These are phyloP conservation scores for Danio albolineatus DNA, from an alignment of 2,797 vertebrate genomes.

Conservation along the genomic window DNA sequence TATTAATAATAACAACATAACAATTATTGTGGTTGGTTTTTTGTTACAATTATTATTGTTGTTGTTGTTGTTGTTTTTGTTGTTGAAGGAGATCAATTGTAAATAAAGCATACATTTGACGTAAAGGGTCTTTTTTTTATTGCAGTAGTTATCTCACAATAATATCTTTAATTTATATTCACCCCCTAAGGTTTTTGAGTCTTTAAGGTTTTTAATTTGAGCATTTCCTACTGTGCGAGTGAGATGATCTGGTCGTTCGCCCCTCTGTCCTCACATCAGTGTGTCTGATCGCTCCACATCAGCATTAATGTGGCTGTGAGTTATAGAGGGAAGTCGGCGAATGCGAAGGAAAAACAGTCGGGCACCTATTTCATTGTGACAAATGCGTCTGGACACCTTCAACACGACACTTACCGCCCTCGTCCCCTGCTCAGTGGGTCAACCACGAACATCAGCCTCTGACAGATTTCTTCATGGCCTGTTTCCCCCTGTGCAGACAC, in stretches of 20 bases:
- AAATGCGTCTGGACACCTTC: constrained; percentile 63
- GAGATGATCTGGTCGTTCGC: background rate
- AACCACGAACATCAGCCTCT: constrained; percentile 58
- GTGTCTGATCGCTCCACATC: constrained; percentile 32
- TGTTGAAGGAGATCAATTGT: too few relatives aligned
- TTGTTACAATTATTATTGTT: too few relatives aligned
- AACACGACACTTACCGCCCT: constrained; percentile 50
- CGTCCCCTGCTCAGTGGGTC: constrained; percentile 49
- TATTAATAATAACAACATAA: too few relatives aligned
- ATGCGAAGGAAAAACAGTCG: constrained; percentile 34
- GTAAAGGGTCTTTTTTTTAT: too few relatives aligned
- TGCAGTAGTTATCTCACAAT: too few relatives aligned
- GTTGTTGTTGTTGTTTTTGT: too few relatives aligned
- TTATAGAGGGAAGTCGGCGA: constrained; percentile 40
- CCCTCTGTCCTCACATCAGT: background rate
- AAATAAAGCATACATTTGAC: too few relatives aligned
- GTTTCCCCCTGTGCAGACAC: constrained; percentile 53
- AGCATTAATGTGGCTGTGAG: constrained; percentile 24
- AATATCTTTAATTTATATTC: too few relatives aligned
- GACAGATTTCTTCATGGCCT: constrained; percentile 56
- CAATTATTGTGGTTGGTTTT: too few relatives aligned
- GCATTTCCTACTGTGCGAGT: too few relatives aligned
- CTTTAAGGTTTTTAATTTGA: too few relatives aligned
- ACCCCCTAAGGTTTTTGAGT: too few relatives aligned
- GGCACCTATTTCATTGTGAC: constrained; percentile 56